Evolutionary conservation across 2,888 invertebrate species (phyloP).

Genomic region (Hirtodrosophila histrioides): DNA sequence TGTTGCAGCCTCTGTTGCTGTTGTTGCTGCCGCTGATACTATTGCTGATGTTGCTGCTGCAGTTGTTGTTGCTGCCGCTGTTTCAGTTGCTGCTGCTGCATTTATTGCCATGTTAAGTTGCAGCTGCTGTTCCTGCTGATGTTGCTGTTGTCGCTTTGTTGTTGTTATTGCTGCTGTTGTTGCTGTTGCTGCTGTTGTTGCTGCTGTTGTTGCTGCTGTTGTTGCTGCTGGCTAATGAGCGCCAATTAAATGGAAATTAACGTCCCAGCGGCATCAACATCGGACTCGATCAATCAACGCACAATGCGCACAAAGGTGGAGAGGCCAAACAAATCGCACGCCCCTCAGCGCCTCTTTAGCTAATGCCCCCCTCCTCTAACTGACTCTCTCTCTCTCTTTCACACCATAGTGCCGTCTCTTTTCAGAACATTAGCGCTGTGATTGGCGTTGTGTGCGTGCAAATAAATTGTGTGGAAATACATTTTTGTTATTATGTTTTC

Average conservation of each 20-base stretch:
- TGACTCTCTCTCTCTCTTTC: neutral
- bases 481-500: slow-evolving; percentile 36
- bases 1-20: neutral
- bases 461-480: slow-evolving; percentile 73
- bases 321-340: slow-evolving; percentile 11
- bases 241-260: slow-evolving; percentile 69
- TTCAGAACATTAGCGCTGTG: slow-evolving; percentile 33
- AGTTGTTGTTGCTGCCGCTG: neutral
- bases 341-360: no score
- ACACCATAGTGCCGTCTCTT: slow-evolving; percentile 4
- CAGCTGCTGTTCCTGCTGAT: neutral
- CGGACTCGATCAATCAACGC: slow-evolving; percentile 50
- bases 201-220: neutral
- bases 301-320: slow-evolving; percentile 14
- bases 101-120: neutral
- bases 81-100: neutral
- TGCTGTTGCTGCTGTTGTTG: neutral
- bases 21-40: neutral
- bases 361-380: no score
- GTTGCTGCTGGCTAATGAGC: slow-evolving; percentile 59
- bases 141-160: neutral
- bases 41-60: neutral
- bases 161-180: neutral
- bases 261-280: slow-evolving; percentile 18
- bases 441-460: slow-evolving; percentile 51